Percentiles rank a stretch among this genome's conserved stretches.
Evolutionary conservation across 2,888 invertebrate species (phyloP).

Genomic region (Melipona bicolor): DNA sequence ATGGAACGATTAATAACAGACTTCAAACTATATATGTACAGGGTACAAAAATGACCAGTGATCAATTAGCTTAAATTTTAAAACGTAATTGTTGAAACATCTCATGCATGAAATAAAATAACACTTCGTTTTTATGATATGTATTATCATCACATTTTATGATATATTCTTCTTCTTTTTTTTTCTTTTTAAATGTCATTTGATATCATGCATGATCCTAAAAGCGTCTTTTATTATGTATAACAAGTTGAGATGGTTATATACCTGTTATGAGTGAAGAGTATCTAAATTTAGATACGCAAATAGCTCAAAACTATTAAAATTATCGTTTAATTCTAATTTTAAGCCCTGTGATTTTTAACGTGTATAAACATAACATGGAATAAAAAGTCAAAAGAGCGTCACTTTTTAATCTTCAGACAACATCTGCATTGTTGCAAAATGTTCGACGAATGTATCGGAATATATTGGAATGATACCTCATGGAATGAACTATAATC

Average conservation of each 20-base stretch:
- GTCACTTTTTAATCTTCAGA: neutral
- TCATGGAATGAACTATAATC: slow-evolving; percentile 48
- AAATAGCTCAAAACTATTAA: neutral
- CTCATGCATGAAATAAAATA: slow-evolving; percentile 18
- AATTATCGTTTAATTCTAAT: neutral
- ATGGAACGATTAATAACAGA: slow-evolving; percentile 3
- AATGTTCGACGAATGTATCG: neutral
- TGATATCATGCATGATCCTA: slow-evolving; percentile 6
- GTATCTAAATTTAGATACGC: neutral
- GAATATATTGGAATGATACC: slow-evolving; percentile 36
- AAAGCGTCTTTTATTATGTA: neutral
- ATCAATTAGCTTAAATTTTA: slow-evolving; percentile 10
- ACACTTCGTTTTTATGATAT: neutral
- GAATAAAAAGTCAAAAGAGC: slow-evolving; percentile 20
- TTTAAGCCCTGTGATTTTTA: slow-evolving; percentile 9
- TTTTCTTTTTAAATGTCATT: slow-evolving; percentile 2
- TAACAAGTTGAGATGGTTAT: neutral
- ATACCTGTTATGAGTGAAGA: neutral
- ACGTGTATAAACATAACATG: neutral
- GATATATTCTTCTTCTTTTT: neutral
- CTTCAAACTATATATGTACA: slow-evolving; percentile 16
- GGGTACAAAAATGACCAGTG: neutral
- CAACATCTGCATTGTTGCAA: neutral
- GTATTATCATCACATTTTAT: no score
- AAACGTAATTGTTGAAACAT: neutral